A percentile compares a stretch with the other conserved stretches of the same genome.
Evolutionary conservation across 2,113 vertebrate species (phyloP).

Genomic region (Nansenia antarctica): DNA sequence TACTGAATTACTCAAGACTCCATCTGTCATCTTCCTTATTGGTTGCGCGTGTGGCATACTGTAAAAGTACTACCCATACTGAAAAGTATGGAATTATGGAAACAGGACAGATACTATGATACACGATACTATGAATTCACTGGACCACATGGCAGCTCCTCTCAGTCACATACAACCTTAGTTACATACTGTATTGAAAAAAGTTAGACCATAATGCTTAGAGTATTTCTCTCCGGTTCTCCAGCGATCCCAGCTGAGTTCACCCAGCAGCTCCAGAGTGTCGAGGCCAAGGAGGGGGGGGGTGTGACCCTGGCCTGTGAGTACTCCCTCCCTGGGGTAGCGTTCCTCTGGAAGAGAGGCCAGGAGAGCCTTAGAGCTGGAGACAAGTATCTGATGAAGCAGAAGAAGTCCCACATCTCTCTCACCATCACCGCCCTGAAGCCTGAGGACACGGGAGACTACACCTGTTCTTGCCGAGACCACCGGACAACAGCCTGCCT

Average conservation of each 20-base stretch:
- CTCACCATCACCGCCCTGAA: constrained; percentile 78
- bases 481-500: constrained; percentile 81
- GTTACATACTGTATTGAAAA: no score
- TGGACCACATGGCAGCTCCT: no score
- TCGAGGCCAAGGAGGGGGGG: constrained; percentile 73
- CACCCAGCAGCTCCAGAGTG: constrained; percentile 56
- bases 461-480: constrained; percentile 81
- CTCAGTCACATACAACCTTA: no score
- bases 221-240: not conserved
- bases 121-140: no score
- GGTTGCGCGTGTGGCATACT: no score
- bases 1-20: no score
- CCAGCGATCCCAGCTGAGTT: constrained; percentile 76
- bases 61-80: no score
- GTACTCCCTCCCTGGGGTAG: constrained; percentile 73
- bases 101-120: no score
- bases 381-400: constrained; percentile 82
- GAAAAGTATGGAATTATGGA: no score
- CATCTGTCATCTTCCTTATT: not conserved
- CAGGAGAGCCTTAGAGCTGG: constrained; percentile 67
- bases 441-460: constrained; percentile 83
- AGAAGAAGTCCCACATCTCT: constrained; percentile 74
- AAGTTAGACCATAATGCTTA: no score
- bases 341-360: constrained; percentile 72
- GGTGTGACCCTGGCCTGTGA: constrained; percentile 70